Conservation (phyloP, 2,888 invertebrate genomes). For the Panopea generosa region DNA sequence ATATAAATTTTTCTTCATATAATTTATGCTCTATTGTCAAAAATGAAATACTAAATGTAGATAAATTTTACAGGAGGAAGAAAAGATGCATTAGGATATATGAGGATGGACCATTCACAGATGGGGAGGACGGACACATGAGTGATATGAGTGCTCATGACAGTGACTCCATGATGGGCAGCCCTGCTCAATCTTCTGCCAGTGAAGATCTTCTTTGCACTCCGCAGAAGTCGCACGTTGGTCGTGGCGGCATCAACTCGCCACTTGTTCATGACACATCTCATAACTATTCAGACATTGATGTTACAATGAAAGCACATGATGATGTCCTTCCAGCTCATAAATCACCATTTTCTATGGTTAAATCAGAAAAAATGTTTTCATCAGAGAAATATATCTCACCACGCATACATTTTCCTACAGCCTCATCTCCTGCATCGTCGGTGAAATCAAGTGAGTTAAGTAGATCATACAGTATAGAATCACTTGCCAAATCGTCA, state of each 20-base stretch:
- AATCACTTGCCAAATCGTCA: slow-evolving; percentile 58
- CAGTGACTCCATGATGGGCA: slow-evolving; percentile 74
- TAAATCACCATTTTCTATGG: slow-evolving; percentile 39
- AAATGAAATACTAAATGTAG: too few relatives aligned
- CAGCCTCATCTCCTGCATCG: slow-evolving; percentile 36
- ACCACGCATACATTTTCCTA: slow-evolving; percentile 32
- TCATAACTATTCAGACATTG: slow-evolving; percentile 34
- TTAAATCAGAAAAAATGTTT: slow-evolving; percentile 2
- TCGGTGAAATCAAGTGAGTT: slow-evolving; percentile 37
- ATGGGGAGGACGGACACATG: slow-evolving; percentile 72
- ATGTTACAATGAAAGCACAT: slow-evolving; percentile 27
- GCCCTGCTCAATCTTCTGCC: slow-evolving; percentile 69
- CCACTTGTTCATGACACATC: slow-evolving; percentile 53
- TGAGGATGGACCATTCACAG: slow-evolving; percentile 75
- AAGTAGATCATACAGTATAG: slow-evolving; percentile 56
- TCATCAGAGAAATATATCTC: slow-evolving; percentile 4
- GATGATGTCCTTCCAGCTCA: slow-evolving; percentile 23
- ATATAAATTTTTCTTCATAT: too few relatives aligned
- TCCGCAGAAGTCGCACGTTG: slow-evolving; percentile 61
- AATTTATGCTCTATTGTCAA: too few relatives aligned
- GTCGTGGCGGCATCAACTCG: slow-evolving; percentile 43
- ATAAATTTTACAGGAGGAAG: slow-evolving; percentile 86
- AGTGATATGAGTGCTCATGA: slow-evolving; percentile 72
- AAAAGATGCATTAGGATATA: slow-evolving; percentile 86
- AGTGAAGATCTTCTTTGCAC: slow-evolving; percentile 71